Percentiles rank a stretch among this genome's conserved stretches.
Evolutionary conservation across 2,113 vertebrate genomes (phyloP).

Genomic region (Megalops atlanticus): DNA sequence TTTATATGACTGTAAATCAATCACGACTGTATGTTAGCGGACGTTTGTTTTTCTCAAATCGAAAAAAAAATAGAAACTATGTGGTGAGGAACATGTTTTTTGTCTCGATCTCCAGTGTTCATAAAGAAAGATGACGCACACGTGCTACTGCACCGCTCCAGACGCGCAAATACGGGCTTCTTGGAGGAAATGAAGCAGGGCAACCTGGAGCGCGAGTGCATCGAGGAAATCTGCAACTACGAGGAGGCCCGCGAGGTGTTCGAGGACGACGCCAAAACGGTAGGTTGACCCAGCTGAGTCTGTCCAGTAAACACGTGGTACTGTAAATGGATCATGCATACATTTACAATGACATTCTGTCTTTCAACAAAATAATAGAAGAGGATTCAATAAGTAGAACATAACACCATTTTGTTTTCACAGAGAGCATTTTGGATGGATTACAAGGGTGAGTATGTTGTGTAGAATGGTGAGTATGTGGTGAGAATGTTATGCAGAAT

Average conservation of each 20-base stretch:
- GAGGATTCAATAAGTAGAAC: not conserved
- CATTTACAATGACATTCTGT: too few species aligned
- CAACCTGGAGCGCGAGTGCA: conserved; percentile 86
- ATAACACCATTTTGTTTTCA: conserved; percentile 24
- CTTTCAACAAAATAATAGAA: too few species aligned
- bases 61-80: too few species aligned
- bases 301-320: too few species aligned
- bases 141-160: conserved; percentile 43
- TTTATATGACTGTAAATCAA: too few species aligned
- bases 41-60: too few species aligned
- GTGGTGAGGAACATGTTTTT: not conserved
- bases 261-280: conserved; percentile 62
- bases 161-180: conserved; percentile 74
- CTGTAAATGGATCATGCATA: too few species aligned
- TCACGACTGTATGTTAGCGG: too few species aligned
- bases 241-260: conserved; percentile 90
- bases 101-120: conserved; percentile 50
- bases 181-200: conserved; percentile 79
- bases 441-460: conserved; percentile 54
- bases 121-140: conserved; percentile 45
- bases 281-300: too few species aligned
- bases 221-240: conserved; percentile 80
- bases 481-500: conserved; percentile 47
- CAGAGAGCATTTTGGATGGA: conserved; percentile 62
- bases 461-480: not conserved